Conservation (phyloP, 2,888 invertebrate species). For the Pammene fasciana region DNA sequence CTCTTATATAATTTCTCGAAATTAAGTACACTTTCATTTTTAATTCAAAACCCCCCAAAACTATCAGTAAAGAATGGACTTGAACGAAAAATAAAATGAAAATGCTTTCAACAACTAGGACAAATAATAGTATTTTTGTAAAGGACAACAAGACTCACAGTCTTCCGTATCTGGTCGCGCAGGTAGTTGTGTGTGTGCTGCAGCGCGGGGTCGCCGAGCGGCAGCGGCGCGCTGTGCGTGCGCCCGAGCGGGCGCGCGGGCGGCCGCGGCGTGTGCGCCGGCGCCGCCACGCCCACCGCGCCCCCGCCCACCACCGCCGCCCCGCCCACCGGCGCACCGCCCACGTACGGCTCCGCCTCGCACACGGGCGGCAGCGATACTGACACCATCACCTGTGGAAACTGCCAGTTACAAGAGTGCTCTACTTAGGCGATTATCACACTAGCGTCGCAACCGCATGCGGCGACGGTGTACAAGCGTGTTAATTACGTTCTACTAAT, state of each 20-base stretch:
- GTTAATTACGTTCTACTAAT: not conserved
- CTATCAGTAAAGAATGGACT: too few species aligned
- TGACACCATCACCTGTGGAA: conserved; percentile 60
- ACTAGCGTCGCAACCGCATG: too few species aligned
- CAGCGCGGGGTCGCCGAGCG: conserved; percentile 94
- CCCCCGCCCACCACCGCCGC: conserved; percentile 87
- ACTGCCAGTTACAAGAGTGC: too few species aligned
- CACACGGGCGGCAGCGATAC: conserved; percentile 81
- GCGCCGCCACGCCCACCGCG: conserved; percentile 81
- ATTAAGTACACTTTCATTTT: too few species aligned
- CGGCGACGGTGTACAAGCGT: too few species aligned
- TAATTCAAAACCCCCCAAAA: too few species aligned
- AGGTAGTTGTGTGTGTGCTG: conserved; percentile 84
- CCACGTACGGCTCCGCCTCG: conserved; percentile 90
- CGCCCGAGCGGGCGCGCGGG: conserved; percentile 93
- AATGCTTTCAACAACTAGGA: too few species aligned
- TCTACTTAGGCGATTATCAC: too few species aligned
- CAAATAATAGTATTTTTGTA: too few species aligned
- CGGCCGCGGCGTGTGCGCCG: conserved; percentile 77
- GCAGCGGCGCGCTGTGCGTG: conserved; percentile 97
- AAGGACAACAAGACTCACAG: conserved; percentile 68
- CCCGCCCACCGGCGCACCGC: conserved; percentile 90
- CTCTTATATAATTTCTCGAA: too few species aligned
- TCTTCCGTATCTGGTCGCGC: conserved; percentile 93
- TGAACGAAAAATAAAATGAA: too few species aligned